These are phyloP conservation scores for Psittacula echo DNA, from an alignment of 2,797 vertebrate genomes.

Conservation along the genomic window DNA sequence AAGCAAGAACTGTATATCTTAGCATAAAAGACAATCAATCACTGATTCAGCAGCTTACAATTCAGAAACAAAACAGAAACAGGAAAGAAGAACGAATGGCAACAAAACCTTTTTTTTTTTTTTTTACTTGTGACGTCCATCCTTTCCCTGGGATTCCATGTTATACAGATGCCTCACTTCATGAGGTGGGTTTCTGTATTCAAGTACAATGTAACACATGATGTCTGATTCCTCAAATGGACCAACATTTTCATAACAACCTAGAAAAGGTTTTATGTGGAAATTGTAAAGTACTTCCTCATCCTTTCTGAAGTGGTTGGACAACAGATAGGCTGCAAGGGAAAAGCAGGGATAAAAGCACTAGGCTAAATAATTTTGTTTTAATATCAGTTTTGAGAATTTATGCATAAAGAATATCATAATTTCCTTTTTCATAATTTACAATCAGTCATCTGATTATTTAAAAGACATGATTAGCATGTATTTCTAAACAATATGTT, in stretches of 20 bases:
- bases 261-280: not conserved
- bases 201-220: not conserved
- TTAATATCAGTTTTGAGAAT: not conserved
- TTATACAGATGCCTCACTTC: not conserved
- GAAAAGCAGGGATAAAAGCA: not conserved
- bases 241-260: not conserved
- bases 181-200: not conserved
- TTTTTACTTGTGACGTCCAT: not conserved
- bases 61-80: not conserved
- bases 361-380: not conserved
- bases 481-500: not conserved
- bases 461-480: not conserved
- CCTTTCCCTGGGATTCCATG: not conserved
- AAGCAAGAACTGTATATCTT: not conserved
- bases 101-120: not conserved
- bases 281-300: not conserved
- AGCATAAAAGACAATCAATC: not conserved
- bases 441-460: not conserved
- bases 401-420: not conserved
- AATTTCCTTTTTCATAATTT: not conserved
- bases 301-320: rapidly evolving
- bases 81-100: not conserved
- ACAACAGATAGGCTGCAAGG: not conserved
- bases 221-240: not conserved
- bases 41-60: not conserved